Evolutionary conservation across 2,113 vertebrate species (phyloP).

Genomic region (Apus apus): DNA sequence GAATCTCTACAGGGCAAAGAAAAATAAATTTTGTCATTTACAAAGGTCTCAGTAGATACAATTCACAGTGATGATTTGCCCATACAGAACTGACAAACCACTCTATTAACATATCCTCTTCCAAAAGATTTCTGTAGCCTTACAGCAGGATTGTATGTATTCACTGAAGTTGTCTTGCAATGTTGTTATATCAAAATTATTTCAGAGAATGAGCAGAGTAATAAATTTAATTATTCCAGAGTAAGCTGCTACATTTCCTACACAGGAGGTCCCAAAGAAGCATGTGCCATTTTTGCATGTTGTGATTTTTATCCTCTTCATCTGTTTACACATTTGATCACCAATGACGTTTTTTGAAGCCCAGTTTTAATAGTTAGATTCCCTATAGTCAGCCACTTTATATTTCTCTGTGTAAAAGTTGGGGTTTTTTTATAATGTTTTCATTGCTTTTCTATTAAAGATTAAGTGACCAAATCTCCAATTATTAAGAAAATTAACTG

Average conservation of each 20-base stretch:
- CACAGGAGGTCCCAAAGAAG: background rate
- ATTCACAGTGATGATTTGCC: background rate
- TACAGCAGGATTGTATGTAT: background rate
- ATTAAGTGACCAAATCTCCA: background rate
- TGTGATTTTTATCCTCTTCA: background rate
- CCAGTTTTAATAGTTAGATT: background rate
- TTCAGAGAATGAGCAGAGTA: background rate
- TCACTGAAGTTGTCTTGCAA: background rate
- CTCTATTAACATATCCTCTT: background rate
- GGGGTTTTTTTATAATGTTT: background rate
- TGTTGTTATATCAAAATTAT: background rate
- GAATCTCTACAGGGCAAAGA: background rate
- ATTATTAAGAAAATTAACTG: background rate
- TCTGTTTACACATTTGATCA: background rate
- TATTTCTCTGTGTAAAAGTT: background rate
- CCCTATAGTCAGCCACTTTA: background rate
- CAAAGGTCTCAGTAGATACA: background rate
- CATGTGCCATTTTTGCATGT: accelerated
- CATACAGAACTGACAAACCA: background rate
- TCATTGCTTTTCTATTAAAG: background rate
- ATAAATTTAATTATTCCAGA: background rate
- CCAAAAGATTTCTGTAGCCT: background rate
- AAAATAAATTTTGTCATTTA: background rate
- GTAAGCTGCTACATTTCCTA: background rate
- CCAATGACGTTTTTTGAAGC: background rate